These are phyloP conservation scores for Epinotia brunnichana DNA, from an alignment of 2,888 invertebrate genomes.

Conservation along the genomic window DNA sequence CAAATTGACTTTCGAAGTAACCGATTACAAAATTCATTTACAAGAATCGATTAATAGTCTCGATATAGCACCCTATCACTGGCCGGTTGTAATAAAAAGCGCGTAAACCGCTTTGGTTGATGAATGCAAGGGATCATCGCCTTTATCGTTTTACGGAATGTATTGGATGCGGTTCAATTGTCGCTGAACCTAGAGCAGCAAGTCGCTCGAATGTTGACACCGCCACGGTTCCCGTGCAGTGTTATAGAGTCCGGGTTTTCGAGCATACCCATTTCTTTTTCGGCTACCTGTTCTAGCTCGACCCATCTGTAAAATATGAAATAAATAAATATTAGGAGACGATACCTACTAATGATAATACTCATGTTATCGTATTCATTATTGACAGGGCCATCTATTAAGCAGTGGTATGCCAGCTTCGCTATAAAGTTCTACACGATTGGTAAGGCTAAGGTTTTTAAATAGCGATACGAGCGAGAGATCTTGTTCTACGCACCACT, in stretches of 20 bases:
- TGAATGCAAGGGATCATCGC: slow-evolving; percentile 7
- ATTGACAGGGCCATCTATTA: too few relatives aligned
- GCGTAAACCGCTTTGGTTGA: too few relatives aligned
- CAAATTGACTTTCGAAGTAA: too few relatives aligned
- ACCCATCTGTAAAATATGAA: slow-evolving; percentile 75
- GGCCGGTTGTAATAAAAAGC: neutral
- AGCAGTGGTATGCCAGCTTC: too few relatives aligned
- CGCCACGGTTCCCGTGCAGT: slow-evolving; percentile 71
- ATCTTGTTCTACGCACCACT: too few relatives aligned
- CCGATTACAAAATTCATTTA: neutral
- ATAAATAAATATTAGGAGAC: neutral
- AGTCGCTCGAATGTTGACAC: slow-evolving; percentile 69
- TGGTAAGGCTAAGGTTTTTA: too few relatives aligned
- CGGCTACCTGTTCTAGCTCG: slow-evolving; percentile 83
- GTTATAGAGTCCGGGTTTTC: slow-evolving; percentile 76
- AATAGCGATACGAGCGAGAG: too few relatives aligned
- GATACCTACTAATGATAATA: too few relatives aligned
- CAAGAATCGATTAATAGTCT: neutral
- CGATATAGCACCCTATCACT: neutral
- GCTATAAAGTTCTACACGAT: too few relatives aligned
- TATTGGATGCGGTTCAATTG: slow-evolving; percentile 47
- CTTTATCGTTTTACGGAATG: slow-evolving; percentile 13
- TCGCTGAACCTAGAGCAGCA: slow-evolving; percentile 75
- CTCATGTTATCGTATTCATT: too few relatives aligned
- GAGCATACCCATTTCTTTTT: slow-evolving; percentile 81